Evolutionary conservation across 1,140 invertebrate genomes (phyloP), one percentile per base, ranked within the genome.

Genomic region (Zelostemma sp.): DNA sequence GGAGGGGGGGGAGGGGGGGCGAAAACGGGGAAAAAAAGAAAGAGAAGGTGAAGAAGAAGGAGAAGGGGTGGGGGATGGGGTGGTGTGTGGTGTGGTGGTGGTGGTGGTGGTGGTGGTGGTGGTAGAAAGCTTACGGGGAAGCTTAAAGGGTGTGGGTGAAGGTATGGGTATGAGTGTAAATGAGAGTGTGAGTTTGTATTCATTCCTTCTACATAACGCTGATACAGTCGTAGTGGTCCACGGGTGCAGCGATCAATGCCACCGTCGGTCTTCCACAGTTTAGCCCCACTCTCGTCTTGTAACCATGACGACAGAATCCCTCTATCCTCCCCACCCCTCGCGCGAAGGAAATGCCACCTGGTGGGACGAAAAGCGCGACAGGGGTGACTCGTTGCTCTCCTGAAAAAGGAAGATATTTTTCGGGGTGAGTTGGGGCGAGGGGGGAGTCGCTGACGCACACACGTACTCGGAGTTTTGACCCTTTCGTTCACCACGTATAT

Each of bases 211-310:
- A 77, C 71, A 75, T 72, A 69, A 72, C 68, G 74, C 55, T 69
- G 75, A 77, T 67, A 67, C 69, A 72, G 64, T 67, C 68, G 75
- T 65, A 76, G 74, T 78, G 77, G 77, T 76, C 75, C 76, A 74
- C 64, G 70, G 70, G 67, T 71, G 73, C 72, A 69, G 77, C 82
- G 84, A 85, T 85, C 84, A 84, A 85, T 85, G 82, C 82, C 80
- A 79, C 72, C 73, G 78, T 77, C 77, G 78, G 75, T 73, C 63
- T 77, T 76, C 74, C 71, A 65, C 73, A 61, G 51, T 69, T 62
- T 74, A 61, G 62, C 74, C 71, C 68, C 75, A 74, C 74, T 17
- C 47, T 21, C 48, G 51, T 50, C 54, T 33, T 45, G 82, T 85
- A 57, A 59, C 62, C 80, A 85, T 84, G 79, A 57, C 78, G 72